Evolutionary conservation across 2,888 invertebrate species (phyloP), one percentile per base, ranked within the genome.

Genomic region (Ophion costatus): DNA sequence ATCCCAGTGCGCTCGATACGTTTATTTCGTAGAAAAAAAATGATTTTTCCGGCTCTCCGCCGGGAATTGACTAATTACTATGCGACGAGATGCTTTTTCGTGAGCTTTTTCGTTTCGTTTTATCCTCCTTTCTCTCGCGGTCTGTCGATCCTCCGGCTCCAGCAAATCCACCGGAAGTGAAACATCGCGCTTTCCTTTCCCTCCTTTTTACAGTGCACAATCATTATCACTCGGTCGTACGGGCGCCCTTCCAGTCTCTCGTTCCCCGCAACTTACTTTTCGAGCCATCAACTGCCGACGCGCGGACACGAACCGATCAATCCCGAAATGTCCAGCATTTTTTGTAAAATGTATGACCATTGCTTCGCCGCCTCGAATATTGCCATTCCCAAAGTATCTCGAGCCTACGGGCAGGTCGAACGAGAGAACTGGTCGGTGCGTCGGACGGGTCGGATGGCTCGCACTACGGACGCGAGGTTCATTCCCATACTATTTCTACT

Each of bases 301-400:
- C 66, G 89, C 89, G 90, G 89, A 90, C 90, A 90, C 90, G 89
- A 91, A 86, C 90, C 84, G 84, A 86, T 89, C 77, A 88, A 82
- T 77, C 90, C 90, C 64, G 61, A 77, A 84, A 85, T 83, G 76
- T 84, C 82, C 84, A 82, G 74, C 80, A 77, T 80, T 80, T 57
- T 56, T 76, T 42, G 63, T 24, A 22, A 33, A n/a, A 56, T 6
- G 20, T 57, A 11, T 14, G n/a, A 59, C 14, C 17, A 51, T 24
- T 24, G 17, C 9, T 38, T 45, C 56, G 56, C 57, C 77, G 79
- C 85, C 86, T 70, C 64, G 6, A 70, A 11, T 24, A 66, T 75
- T 80, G 79, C 88, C 88, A 87, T 86, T 86, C 86, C 86, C 64
- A 69, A 77, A 71, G 67, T 20, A 24, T 57, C 56, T 69, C 73